Evolutionary conservation across 2,888 invertebrate species (phyloP), one percentile per base, ranked within the genome.

Genomic region (Smittia sp.): DNA sequence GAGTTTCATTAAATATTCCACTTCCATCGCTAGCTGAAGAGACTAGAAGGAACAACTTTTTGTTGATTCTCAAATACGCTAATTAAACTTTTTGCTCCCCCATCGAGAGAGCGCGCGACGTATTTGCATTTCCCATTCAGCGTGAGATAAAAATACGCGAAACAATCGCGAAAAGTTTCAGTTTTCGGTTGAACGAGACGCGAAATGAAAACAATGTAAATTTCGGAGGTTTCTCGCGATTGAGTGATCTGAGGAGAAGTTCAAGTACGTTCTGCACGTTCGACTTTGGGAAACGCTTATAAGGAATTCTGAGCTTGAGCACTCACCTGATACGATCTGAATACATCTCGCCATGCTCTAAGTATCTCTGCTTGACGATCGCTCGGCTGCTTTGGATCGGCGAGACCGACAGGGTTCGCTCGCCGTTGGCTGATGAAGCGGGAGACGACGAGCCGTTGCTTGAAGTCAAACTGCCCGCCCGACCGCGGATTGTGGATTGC

Each of bases 261-360:
- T 32, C 32, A 32, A 32, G 32, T 32, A 32, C 32, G 9, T 58
- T 58, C 22, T 58, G 58, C 58, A n/a, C n/a, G 3, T 32, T 32
- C 20, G 58, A 18, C 22, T 18, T 52, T 52, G 6, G 6, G n/a
- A 7, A 3, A 3, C 6, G 15, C 4, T 7, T n/a, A n/a, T n/a
- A n/a, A n/a, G n/a, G n/a, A n/a, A n/a, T n/a, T n/a, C n/a, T n/a
- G n/a, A n/a, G n/a, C n/a, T n/a, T n/a, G n/a, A n/a, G n/a, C n/a
- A 84, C 90, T 89, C 80, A 93, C 93, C 93, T 88, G 81, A 90
- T 87, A 79, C 90, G 86, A 80, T 93, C 92, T 74, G 91, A 89
- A 80, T 91, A 86, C 78, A 91, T 86, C 80, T 93, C 93, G 75
- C 89, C 85, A 81, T 90, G 75, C 69, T 81, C 81, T 75, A 46